Evolutionary conservation across 2,888 invertebrate species (phyloP), one percentile per base, ranked within the genome.

Genomic region (Nephrocerus scutellatus): DNA sequence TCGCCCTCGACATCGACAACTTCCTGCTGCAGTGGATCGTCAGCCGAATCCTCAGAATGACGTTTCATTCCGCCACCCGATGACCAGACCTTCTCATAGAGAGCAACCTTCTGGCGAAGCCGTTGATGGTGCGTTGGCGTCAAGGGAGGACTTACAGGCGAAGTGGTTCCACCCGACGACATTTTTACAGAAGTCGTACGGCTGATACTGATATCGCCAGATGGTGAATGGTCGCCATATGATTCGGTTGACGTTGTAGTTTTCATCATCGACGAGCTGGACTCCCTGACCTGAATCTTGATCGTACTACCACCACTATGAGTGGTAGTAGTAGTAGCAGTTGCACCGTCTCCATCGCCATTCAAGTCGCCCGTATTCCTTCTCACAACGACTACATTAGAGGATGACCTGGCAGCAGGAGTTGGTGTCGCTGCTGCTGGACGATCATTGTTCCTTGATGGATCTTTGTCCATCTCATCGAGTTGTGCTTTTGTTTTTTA

Each of bases 61-160:
- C 56, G 52, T 40, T 57, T 61, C 37, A 53, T 26, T 15, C 45
- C 45, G 28, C 53, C 43, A 28, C 60, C 50, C 16, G 79, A 77
- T 44, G 77, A 74, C 82, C 83, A 84, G 49, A 84, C 77, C 70
- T 81, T 80, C 66, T 87, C 87, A 68, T 84, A 87, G 63, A 84
- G 84, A 52, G 75, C 78, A 52, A 87, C 85, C 54, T 83, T 78
- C 57, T 84, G 81, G 47, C 77, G 75, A 44, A 86, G 74, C 52
- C 79, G 70, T 41, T 69, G 67, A 60, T 54, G 46, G n/a, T 57
- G 53, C 10, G 30, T 45, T 1, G 52, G 51, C 15, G 53, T 46
- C 4, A 36, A 42, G 10, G 49, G 48, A 29, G 48, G 45, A 21
- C 48, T 46, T 36, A 16, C 36, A 28, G 37, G 41, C 28, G 32